phyloP scores from a whole-genome alignment of 2,113 vertebrate genomes.

The Pelusios castaneus region DNA sequence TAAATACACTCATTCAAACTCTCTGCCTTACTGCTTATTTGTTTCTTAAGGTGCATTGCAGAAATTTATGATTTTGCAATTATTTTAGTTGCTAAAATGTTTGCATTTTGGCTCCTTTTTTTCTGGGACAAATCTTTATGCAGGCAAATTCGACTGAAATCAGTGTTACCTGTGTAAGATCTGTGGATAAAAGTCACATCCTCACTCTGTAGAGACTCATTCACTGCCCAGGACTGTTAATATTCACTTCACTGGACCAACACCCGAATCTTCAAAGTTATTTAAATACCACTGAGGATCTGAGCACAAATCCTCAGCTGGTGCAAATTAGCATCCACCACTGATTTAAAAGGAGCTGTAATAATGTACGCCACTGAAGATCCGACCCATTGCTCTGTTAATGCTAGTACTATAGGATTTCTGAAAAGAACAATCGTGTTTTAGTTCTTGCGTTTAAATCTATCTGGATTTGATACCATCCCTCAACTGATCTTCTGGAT shows the following conservation, averaged over 20 bases:
- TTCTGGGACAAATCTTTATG: slow-evolving; percentile 1
- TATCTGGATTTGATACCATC: neutral
- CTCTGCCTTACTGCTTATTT: accelerated
- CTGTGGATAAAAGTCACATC: slow-evolving; percentile 25
- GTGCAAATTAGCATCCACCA: slow-evolving; percentile 29
- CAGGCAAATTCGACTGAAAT: neutral
- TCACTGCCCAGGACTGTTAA: slow-evolving; percentile 12
- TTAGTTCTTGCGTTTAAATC: neutral
- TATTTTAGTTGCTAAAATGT: neutral
- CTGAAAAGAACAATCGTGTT: neutral
- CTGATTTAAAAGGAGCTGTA: slow-evolving; percentile 1
- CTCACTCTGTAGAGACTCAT: neutral
- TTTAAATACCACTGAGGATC: neutral
- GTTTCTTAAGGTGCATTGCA: neutral
- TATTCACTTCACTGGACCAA: slow-evolving; percentile 2
- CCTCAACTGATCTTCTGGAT: neutral
- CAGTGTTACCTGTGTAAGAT: neutral
- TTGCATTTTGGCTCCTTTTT: slow-evolving; percentile 10
- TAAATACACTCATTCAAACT: accelerated
- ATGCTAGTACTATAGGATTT: neutral
- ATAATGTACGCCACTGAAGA: neutral
- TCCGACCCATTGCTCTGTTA: neutral
- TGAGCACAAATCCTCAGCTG: slow-evolving; percentile 37
- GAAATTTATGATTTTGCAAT: neutral
- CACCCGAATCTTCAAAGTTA: neutral